Evolutionary conservation across 2,113 vertebrate genomes (phyloP), one percentile per base, ranked within the genome.

Genomic region (Isurus oxyrinchus): DNA sequence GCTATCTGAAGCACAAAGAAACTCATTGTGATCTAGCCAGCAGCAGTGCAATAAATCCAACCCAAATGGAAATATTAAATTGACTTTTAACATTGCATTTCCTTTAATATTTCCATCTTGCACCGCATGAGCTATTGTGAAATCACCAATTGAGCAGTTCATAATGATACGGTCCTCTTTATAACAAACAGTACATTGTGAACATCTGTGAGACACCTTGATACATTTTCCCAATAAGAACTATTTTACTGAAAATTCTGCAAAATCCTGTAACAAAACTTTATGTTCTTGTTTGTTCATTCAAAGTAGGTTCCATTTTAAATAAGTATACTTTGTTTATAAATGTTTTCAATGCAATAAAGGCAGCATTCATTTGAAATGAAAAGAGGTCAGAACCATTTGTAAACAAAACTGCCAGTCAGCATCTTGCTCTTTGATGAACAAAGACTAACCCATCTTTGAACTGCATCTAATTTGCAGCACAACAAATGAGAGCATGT

Each of bases 21-120:
- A 94, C 94, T 72, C 94, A 72, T 95, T 95, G 94, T 95, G 67
- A 95, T 7, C 66, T 49, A 72, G 94, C 67, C 94, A 95, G 94
- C 66, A 76, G 44, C 49, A 55, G 11, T 16, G 49, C 66, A 31
- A 95, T 95, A 72, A 95, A 95, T 95, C 94, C 67, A 69, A 63
- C 66, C 49, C 94, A 95, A 72, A 69, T 95, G 44, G 67, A 95
- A 95, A 95, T 95, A 95, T 55, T 95, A 72, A 72, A 95, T 76
- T 95, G 66, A 95, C 11, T 55, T 95, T 95, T 72, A 35, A 95
- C 66, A 76, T 72, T 35, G 27, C 66, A 72, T 76, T 72, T 35
- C 55, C 67, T 72, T 95, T 55, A 95, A 40, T 69, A 72, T 95
- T 95, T 95, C 94, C 14, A 72, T 72, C 69, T 72, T 95, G 44